A percentile compares a stretch with the other conserved stretches of the same genome.
Evolutionary conservation across 2,113 vertebrate species (phyloP).

Genomic region (Pterocles orientalis): DNA sequence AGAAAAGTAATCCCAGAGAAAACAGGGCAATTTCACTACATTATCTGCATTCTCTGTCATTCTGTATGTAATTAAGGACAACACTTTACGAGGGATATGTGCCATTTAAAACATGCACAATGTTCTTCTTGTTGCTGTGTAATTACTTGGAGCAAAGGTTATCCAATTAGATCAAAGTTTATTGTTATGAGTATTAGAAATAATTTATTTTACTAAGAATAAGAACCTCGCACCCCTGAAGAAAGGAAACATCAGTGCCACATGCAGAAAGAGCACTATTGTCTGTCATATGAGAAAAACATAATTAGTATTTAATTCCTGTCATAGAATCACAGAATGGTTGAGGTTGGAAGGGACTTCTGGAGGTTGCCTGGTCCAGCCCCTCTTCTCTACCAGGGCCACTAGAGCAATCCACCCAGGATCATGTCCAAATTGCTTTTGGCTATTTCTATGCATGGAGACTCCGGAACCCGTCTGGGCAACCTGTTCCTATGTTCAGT

Average conservation of each 20-base stretch:
- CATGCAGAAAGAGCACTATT: neutral
- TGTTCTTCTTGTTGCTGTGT: neutral
- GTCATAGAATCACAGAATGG: neutral
- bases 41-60: neutral
- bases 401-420: neutral
- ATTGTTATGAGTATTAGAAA: neutral
- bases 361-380: neutral
- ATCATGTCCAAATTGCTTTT: neutral
- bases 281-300: neutral
- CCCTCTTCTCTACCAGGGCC: rapidly evolving
- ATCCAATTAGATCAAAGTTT: neutral
- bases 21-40: neutral
- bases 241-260: neutral
- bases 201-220: neutral
- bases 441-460: neutral
- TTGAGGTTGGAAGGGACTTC: neutral
- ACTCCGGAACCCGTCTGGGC: neutral
- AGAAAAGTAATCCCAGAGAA: neutral
- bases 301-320: neutral
- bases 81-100: neutral
- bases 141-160: neutral
- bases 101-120: neutral
- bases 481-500: neutral
- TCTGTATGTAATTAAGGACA: neutral
- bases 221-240: rapidly evolving